Evolutionary conservation across 2,113 vertebrate species (phyloP).

Genomic region (Stegostoma tigrinum): DNA sequence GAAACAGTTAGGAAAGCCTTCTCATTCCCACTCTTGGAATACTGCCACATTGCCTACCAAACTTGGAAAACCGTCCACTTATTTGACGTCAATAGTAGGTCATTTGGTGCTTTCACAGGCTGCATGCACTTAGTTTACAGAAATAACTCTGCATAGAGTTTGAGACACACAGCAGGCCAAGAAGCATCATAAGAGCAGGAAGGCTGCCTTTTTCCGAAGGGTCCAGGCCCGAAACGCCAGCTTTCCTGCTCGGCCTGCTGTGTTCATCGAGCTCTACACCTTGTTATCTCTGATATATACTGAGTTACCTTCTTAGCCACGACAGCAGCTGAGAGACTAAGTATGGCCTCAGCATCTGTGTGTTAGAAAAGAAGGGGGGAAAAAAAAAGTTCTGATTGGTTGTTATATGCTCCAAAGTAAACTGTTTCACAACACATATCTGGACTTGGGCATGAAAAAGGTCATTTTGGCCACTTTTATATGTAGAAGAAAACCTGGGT

Average conservation of each 20-base stretch:
- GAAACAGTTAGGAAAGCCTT: not conserved
- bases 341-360: not conserved
- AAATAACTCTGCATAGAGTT: not conserved
- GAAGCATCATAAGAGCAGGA: too few relatives aligned
- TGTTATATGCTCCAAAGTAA: not conserved
- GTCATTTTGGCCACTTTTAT: not conserved
- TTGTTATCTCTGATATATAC: too few relatives aligned
- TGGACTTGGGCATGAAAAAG: not conserved
- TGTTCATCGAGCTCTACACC: too few relatives aligned
- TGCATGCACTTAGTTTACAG: constrained; percentile 8
- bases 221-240: too few relatives aligned
- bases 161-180: not conserved
- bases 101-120: not conserved
- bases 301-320: not conserved
- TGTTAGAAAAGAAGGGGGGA: not conserved
- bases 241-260: too few relatives aligned
- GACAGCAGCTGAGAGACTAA: not conserved
- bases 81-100: not conserved
- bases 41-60: not conserved
- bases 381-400: not conserved
- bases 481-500: not conserved
- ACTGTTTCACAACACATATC: not conserved
- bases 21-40: not conserved
- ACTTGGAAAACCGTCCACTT: not conserved
- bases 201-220: too few relatives aligned